Base-by-base conservation (phyloP, 2,113 vertebrate genomes). In the Misgurnus mizolepis region DNA sequence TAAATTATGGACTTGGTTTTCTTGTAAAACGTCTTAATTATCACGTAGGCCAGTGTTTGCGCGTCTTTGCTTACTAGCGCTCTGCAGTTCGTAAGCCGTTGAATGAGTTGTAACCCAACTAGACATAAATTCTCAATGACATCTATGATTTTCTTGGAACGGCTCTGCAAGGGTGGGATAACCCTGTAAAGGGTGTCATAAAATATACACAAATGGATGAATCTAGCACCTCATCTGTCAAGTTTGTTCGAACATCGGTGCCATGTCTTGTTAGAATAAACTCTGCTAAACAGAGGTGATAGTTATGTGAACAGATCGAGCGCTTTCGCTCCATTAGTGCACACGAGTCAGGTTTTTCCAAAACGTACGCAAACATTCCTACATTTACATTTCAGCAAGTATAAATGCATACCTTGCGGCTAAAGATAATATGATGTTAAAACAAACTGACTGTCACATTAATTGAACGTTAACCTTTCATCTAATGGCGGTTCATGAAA, bases 1-100 rank as follows among this genome's bases (percentile, higher is more conserved):
- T 83, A 58, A 80, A 79, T 87, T 79, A 82, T 86, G 86, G 75
- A 86, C 81, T 68, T 87, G 14, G n/a, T 68, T 73, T 58, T 68
- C 67, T 53, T 45, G 68, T 40, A 67, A 67, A 34, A 12, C 17
- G 64, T 67, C 78, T 84, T 66, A 61, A 76, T 72, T 76, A 80
- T 81, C 49, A 62, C 15, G n/a, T 77, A 45, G 14, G 65, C 53
- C 14, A 15, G 47, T 39, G 14, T 34, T 3, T 55, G 6, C 34
- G 68, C n/a, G 5, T 55, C 53, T 43, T 15, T 53, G 71, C 15
- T 62, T 75, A 61, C 27, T 58, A 79, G 27, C 55, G 18, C 74
- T 83, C 43, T 72, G 7, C 27, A 53, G 4, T 15, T 58, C 55
- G 6, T n/a, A 56, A 34, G 11, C 22, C 15, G 45, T 49, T 27